phyloP scores from a whole-genome alignment of 2,113 vertebrate species.

The Hemiscyllium ocellatum region DNA sequence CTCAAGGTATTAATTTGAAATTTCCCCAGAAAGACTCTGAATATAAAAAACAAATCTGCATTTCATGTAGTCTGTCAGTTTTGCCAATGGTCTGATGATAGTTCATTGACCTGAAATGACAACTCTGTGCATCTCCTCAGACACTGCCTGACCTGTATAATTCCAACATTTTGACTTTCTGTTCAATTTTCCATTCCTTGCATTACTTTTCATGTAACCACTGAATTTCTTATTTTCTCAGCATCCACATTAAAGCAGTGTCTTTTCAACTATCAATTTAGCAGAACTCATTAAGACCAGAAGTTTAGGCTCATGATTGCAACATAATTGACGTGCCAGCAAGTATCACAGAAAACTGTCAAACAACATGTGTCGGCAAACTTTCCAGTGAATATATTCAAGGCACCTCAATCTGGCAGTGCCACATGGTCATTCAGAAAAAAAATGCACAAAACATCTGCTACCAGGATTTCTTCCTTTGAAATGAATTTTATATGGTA shows the following conservation, averaged over 20 bases:
- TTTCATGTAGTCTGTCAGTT: not conserved
- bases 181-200: not conserved
- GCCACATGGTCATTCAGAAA: not conserved
- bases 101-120: not conserved
- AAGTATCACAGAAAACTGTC: not conserved
- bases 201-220: not conserved
- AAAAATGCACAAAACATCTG: not conserved
- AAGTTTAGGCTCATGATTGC: not conserved
- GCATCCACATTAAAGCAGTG: not conserved
- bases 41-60: not conserved
- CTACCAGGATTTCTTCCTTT: not conserved
- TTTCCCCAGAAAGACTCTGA: no score
- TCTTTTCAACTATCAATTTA: not conserved
- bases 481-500: not conserved
- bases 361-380: not conserved
- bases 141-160: not conserved
- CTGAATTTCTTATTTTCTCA: not conserved
- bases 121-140: not conserved
- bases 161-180: not conserved
- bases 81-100: not conserved
- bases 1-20: not conserved
- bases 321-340: slow-evolving; percentile 13
- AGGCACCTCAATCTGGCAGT: not conserved
- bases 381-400: not conserved
- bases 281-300: not conserved